A percentile compares a stretch with the other conserved stretches of the same genome.
These are phyloP conservation scores for Mesorhabditis spiculigera DNA, from an alignment of 2,888 invertebrate species.

Conservation along the genomic window DNA sequence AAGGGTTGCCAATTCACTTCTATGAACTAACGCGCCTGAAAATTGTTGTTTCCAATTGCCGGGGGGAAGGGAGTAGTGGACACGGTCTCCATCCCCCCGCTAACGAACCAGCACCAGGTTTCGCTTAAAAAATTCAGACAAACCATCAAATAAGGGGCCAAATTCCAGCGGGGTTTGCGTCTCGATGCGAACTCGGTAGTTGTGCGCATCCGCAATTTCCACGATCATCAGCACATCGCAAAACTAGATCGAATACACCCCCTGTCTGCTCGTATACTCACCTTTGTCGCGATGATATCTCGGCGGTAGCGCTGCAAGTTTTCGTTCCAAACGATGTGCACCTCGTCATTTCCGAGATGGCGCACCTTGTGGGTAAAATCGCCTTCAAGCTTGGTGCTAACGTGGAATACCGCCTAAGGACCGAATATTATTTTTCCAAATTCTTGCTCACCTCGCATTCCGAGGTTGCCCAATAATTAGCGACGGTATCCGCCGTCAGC, in stretches of 20 bases:
- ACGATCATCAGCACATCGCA: conserved; percentile 95
- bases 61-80: not conserved
- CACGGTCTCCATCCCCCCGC: too few relatives aligned
- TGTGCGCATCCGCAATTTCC: conserved; percentile 68
- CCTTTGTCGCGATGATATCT: conserved; percentile 87
- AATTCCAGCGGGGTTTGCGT: conserved; percentile 64
- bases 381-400: conserved; percentile 89
- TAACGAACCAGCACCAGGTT: not conserved
- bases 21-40: conserved; percentile 28
- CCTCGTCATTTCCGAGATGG: conserved; percentile 65
- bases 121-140: conserved; percentile 2
- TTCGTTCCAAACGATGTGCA: conserved; percentile 98
- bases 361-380: conserved; percentile 57
- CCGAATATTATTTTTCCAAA: not conserved
- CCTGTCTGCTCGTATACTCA: not conserved
- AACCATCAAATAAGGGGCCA: conserved; percentile 89
- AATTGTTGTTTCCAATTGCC: not conserved
- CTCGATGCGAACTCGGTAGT: conserved; percentile 50
- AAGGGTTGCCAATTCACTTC: conserved; percentile 23
- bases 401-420: conserved; percentile 75
- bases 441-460: conserved; percentile 63
- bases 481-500: conserved; percentile 72
- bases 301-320: conserved; percentile 85
- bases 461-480: conserved; percentile 90
- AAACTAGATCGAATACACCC: conserved; percentile 69